Conservation (phyloP, 2,113 vertebrate species). For the Catharus minimus region DNA sequence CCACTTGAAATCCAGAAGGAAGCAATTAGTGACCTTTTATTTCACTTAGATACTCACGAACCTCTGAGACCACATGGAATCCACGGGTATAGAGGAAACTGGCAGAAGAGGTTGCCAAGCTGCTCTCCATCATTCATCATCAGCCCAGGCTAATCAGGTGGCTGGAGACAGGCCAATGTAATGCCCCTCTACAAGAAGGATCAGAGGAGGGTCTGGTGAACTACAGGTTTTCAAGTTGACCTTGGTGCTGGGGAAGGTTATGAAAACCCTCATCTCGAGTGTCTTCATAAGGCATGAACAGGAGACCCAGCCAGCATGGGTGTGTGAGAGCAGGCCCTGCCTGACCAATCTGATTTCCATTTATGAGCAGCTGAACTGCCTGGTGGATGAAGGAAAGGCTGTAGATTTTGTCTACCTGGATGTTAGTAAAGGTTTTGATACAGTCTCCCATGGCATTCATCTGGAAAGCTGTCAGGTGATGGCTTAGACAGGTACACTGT, state of each 20-base stretch:
- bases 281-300: neutral
- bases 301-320: accelerated
- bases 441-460: neutral
- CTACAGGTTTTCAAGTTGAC: neutral
- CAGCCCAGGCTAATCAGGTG: neutral
- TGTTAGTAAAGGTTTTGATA: neutral
- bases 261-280: neutral
- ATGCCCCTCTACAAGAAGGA: neutral
- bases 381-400: neutral
- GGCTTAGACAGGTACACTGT: neutral
- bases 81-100: neutral
- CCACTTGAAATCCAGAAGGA: neutral
- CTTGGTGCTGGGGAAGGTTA: neutral
- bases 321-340: neutral
- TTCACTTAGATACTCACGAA: neutral
- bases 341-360: neutral
- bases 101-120: accelerated
- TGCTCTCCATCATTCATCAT: neutral
- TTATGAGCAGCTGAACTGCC: neutral
- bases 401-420: neutral
- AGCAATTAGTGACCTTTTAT: neutral
- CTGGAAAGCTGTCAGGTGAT: neutral
- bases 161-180: neutral
- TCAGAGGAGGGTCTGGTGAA: neutral
- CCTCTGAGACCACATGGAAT: neutral